Percentiles rank a stretch among this genome's conserved stretches.
These are phyloP conservation scores for Montipora capricornis DNA, from an alignment of 64 coral and sea anemone species.

Conservation along the genomic window DNA sequence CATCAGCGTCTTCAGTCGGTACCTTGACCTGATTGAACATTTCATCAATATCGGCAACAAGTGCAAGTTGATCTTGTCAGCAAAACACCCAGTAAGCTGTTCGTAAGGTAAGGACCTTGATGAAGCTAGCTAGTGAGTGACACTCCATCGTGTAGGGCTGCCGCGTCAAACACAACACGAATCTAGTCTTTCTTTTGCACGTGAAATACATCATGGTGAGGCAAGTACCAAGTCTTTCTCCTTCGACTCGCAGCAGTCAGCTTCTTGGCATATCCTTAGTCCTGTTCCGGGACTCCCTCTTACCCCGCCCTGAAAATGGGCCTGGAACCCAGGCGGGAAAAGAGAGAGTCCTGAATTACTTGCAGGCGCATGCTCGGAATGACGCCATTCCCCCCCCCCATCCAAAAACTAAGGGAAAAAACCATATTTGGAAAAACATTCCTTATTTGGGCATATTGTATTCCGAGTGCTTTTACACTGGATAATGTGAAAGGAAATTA, in stretches of 20 bases:
- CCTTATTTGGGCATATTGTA: too few relatives aligned
- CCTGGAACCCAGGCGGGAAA: too few relatives aligned
- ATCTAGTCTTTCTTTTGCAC: conserved; percentile 44
- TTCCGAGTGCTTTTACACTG: too few relatives aligned
- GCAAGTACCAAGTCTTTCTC: conserved; percentile 48
- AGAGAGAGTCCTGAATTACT: too few relatives aligned
- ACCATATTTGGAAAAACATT: too few relatives aligned
- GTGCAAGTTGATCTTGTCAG: conserved; percentile 43
- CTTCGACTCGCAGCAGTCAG: neutral
- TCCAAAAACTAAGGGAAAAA: too few relatives aligned
- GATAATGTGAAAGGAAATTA: too few relatives aligned
- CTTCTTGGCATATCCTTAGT: conserved; percentile 35
- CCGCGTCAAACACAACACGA: conserved; percentile 54
- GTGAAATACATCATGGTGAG: conserved; percentile 65
- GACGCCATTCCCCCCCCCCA: too few relatives aligned
- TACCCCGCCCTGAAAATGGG: too few relatives aligned
- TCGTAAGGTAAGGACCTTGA: conserved; percentile 68
- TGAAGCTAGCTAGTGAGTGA: conserved; percentile 54
- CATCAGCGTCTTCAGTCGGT: conserved; percentile 47
- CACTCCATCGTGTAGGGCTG: neutral
- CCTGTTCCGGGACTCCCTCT: too few relatives aligned
- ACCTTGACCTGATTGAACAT: conserved; percentile 54
- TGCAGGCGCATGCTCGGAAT: too few relatives aligned
- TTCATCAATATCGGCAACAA: conserved; percentile 43
- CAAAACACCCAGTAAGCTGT: conserved; percentile 66